Conservation (phyloP, 2,797 vertebrate genomes). For the Intellagama lesueurii region DNA sequence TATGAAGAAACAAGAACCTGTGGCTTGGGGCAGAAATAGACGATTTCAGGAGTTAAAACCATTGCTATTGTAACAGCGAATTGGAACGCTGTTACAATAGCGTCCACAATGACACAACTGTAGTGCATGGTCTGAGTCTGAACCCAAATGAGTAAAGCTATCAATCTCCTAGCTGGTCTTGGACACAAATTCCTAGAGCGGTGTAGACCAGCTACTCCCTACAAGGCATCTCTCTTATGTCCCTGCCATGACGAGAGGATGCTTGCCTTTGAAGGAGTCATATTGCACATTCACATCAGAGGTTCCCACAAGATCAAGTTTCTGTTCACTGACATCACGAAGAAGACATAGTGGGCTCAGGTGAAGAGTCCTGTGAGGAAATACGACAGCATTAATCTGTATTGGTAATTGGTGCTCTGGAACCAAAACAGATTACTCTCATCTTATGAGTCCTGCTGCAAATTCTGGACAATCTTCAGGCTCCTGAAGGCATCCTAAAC, state of each 20-base stretch:
- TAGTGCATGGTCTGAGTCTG: not conserved
- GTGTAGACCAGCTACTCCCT: not conserved
- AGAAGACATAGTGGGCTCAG: not conserved
- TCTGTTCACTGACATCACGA: not conserved
- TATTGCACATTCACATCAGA: not conserved
- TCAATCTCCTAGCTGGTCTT: not conserved
- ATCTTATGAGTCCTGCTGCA: not conserved
- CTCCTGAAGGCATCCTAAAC: not conserved
- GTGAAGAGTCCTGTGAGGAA: not conserved
- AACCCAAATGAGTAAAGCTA: not conserved
- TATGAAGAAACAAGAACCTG: rapidly evolving
- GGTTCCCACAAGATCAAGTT: not conserved
- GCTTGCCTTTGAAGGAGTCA: not conserved
- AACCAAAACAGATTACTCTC: not conserved
- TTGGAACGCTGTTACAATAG: too few relatives aligned
- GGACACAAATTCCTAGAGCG: not conserved
- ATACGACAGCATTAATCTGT: not conserved
- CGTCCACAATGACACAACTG: too few relatives aligned
- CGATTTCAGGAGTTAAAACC: not conserved
- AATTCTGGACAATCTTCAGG: not conserved
- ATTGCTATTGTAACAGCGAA: not conserved
- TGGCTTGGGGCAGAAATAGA: not conserved
- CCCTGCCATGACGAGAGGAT: not conserved
- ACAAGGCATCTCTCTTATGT: too few relatives aligned
- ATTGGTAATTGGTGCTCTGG: not conserved